phyloP scores from a whole-genome alignment of 2,888 invertebrate species.

The Magallana nippona region DNA sequence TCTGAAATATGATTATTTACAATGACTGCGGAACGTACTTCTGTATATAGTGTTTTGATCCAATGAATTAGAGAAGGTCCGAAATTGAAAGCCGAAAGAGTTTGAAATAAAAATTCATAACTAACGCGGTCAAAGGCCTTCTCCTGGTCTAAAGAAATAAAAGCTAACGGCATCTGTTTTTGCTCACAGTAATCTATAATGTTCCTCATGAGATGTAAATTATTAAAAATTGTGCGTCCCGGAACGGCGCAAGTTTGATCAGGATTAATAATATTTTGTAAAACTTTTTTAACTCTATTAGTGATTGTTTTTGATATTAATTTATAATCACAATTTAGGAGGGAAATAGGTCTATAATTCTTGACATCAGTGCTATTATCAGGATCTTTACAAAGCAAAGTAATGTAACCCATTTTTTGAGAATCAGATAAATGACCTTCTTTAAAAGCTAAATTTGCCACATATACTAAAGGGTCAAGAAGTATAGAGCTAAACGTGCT shows the following conservation, averaged over 20 bases:
- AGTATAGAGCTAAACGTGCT: slow-evolving; percentile 48
- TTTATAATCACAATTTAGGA: slow-evolving; percentile 59
- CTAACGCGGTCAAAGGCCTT: slow-evolving; percentile 63
- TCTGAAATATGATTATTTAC: slow-evolving; percentile 56
- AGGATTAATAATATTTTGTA: slow-evolving; percentile 49
- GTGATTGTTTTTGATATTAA: slow-evolving; percentile 36
- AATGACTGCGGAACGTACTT: slow-evolving; percentile 52
- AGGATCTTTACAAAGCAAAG: slow-evolving; percentile 57
- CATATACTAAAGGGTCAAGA: slow-evolving; percentile 30
- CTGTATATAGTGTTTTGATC: too few species aligned
- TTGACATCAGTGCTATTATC: slow-evolving; percentile 50
- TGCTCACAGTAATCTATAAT: slow-evolving; percentile 55
- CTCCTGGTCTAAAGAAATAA: slow-evolving; percentile 56
- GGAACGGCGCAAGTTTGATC: slow-evolving; percentile 59
- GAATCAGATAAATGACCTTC: slow-evolving; percentile 41
- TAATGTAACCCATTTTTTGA: slow-evolving; percentile 46
- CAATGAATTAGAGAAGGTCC: too few species aligned
- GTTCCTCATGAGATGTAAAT: slow-evolving; percentile 55
- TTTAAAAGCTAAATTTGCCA: slow-evolving; percentile 37
- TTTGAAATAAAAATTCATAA: slow-evolving; percentile 53
- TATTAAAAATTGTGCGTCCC: slow-evolving; percentile 60
- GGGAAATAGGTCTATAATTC: slow-evolving; percentile 59
- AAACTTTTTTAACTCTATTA: slow-evolving; percentile 49
- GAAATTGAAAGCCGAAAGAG: slow-evolving; percentile 58
- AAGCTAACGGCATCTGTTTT: slow-evolving; percentile 41